Evolutionary conservation across 2,113 vertebrate species (phyloP).

Genomic region (Catharus fuscescens): DNA sequence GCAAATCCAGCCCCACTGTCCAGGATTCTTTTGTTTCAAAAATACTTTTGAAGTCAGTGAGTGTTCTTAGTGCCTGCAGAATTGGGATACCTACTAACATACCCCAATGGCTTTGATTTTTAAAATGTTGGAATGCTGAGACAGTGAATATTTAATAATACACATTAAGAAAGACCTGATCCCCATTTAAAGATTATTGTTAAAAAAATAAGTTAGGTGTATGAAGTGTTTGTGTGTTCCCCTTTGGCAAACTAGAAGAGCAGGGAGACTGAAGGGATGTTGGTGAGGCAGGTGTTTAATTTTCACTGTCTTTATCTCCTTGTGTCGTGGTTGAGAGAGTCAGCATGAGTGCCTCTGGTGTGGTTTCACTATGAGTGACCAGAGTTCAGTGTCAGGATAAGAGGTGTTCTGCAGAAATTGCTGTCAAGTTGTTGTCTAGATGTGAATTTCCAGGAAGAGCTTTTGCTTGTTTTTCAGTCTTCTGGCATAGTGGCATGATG

Average conservation of each 20-base stretch:
- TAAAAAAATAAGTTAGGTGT: not conserved
- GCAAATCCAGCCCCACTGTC: not conserved
- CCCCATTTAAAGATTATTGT: not conserved
- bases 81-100: not conserved
- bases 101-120: not conserved
- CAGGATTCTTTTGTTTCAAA: slow-evolving; percentile 25
- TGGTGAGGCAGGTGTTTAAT: not conserved
- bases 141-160: not conserved
- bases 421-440: not conserved
- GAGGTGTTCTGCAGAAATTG: not conserved
- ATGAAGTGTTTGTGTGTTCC: not conserved
- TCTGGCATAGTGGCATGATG: not conserved
- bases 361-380: not conserved
- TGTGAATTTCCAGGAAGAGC: not conserved
- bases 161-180: not conserved
- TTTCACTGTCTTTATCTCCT: not conserved
- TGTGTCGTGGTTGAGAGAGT: not conserved
- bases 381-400: not conserved
- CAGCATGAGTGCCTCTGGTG: not conserved
- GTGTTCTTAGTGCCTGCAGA: not conserved
- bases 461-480: not conserved
- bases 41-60: slow-evolving; percentile 3
- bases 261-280: not conserved
- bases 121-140: not conserved
- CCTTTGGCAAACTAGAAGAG: not conserved